phyloP scores from a whole-genome alignment of 2,113 vertebrate species.

The Leptobrachium ailaonicum region DNA sequence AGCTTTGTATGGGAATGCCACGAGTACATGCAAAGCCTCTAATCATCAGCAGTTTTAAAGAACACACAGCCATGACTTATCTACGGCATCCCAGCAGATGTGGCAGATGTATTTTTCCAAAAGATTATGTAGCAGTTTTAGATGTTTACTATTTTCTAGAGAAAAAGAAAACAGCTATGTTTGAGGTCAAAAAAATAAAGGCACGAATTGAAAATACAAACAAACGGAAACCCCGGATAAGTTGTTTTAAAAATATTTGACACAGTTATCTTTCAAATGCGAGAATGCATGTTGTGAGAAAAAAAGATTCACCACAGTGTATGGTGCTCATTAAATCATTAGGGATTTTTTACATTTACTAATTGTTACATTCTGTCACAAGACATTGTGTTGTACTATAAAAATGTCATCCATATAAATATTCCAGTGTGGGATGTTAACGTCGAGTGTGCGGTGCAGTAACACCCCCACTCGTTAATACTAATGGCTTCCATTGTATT shows the following conservation, averaged over 20 bases:
- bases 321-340: too few relatives aligned
- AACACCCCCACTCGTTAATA: too few relatives aligned
- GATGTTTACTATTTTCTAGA: background rate
- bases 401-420: too few relatives aligned
- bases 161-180: background rate
- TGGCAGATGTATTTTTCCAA: constrained; percentile 2
- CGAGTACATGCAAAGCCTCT: background rate
- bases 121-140: background rate
- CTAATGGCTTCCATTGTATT: too few relatives aligned
- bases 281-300: background rate
- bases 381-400: too few relatives aligned
- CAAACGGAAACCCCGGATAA: background rate
- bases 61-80: background rate
- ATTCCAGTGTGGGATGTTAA: too few relatives aligned
- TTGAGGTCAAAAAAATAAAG: background rate
- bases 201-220: background rate
- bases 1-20: background rate
- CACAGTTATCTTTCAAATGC: too few relatives aligned
- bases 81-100: constrained; percentile 13
- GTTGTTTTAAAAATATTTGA: background rate
- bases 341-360: too few relatives aligned
- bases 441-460: too few relatives aligned
- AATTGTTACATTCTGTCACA: too few relatives aligned
- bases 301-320: background rate
- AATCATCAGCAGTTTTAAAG: background rate